Evolutionary conservation across 1,140 invertebrate species (phyloP), one percentile per base, ranked within the genome.

Genomic region (Eubasilissa regina): DNA sequence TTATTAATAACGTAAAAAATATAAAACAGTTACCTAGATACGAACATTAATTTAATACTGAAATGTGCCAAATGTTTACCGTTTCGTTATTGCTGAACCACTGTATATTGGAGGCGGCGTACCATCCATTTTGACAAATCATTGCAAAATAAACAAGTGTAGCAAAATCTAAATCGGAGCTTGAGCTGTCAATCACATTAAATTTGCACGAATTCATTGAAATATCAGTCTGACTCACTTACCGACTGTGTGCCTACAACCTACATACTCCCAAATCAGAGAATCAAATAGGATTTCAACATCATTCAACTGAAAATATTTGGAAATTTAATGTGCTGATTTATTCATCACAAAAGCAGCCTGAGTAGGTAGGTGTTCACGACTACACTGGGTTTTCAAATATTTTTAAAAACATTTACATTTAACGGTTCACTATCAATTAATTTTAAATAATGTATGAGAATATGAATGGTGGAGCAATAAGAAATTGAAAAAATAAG

Each of bases 121-220:
- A 70, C 66, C 66, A 25, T 17, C 66, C 47, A 53, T 70, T 62
- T 70, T 70, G 66, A 75, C 78, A 80, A 53, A 74, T 53, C 45
- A 60, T 80, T 75, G 70, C 73, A 43, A 68, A 75, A 75, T 75
- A 75, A 80, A 80, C 78, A 80, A 60, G 66, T 62, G 73, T 35
- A 35, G 15, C 47, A 25, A 51, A 70, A 51, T 62, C 56, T 43
- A 75, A 62, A 66, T 64, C 78, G 51, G 53, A 68, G 60, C 25
- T 21, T 62, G n/a, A 43, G 13, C 58, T 75, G 79, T 80, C 79
- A 80, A 58, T 80, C 62, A 77, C 79, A 62, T 80, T 80, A 76
- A 80, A 80, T 76, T 80, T 80, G 79, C 75, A 80, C 62, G 74
- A 77, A 70, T 80, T 73, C 79, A 66, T 68, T 77, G 48, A 66